Percentiles rank a stretch among this genome's conserved stretches.
phyloP scores from a whole-genome alignment of 2,797 vertebrate genomes.

The Sarcoramphus papa region DNA sequence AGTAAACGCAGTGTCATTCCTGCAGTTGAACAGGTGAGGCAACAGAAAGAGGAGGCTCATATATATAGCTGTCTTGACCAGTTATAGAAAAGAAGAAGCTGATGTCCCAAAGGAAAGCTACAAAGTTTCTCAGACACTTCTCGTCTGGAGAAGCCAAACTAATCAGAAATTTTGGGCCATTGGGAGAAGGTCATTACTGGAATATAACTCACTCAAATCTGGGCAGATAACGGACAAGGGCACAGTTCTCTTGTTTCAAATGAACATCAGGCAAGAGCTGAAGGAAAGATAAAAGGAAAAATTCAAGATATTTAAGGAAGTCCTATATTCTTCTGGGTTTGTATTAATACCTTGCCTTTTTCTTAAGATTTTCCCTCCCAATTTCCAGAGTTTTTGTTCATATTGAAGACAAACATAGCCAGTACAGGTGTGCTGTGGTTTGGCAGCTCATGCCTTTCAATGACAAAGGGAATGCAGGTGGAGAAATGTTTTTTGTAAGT shows the following conservation, averaged over 20 bases:
- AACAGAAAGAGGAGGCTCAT: background rate
- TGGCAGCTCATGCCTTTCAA: background rate
- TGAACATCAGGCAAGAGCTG: background rate
- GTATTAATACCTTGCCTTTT: background rate
- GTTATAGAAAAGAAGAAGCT: background rate
- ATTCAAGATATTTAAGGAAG: background rate
- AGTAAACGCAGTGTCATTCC: background rate
- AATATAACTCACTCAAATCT: background rate
- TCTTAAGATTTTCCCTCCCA: background rate
- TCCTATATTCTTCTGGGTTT: background rate
- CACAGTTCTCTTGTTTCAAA: background rate
- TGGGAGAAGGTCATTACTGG: background rate
- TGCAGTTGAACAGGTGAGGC: background rate
- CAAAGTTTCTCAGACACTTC: background rate
- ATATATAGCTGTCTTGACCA: background rate
- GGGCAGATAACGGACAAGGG: background rate
- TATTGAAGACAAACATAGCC: background rate
- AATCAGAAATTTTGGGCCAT: background rate
- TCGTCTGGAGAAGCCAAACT: background rate
- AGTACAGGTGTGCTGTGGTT: background rate
- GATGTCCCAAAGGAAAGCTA: background rate
- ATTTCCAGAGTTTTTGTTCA: background rate
- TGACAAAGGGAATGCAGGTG: background rate
- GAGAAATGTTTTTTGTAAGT: background rate
- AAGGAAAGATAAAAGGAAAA: background rate